Evolutionary conservation across 2,888 invertebrate genomes (phyloP).

Genomic region (Platycheirus albimanus): DNA sequence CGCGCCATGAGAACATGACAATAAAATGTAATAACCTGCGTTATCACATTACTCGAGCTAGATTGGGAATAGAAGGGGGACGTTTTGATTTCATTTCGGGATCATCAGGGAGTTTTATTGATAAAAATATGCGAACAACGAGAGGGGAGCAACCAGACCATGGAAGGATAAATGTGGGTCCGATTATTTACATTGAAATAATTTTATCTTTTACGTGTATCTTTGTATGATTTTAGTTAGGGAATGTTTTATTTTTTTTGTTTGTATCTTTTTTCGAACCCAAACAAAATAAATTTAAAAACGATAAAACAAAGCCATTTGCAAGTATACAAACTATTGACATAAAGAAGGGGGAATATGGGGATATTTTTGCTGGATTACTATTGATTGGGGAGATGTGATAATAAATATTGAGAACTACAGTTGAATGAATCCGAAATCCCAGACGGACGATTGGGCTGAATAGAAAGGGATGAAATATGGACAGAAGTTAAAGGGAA

Average conservation of each 20-base stretch:
- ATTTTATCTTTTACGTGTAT: conserved; percentile 59
- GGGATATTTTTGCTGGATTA: neutral
- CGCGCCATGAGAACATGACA: conserved; percentile 66
- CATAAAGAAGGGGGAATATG: neutral
- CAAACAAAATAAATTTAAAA: conserved; percentile 13
- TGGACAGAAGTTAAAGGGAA: no score
- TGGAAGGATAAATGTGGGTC: conserved; percentile 48
- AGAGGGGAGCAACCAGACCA: neutral
- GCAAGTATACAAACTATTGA: conserved; percentile 4
- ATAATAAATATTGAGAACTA: no score
- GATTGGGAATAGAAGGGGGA: conserved; percentile 10
- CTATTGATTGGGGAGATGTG: neutral
- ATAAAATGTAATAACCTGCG: conserved; percentile 73
- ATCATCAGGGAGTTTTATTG: conserved; percentile 49
- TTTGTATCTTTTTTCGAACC: neutral
- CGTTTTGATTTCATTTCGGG: conserved; percentile 48
- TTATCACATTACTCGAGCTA: conserved; percentile 58
- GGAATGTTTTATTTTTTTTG: conserved; percentile 7
- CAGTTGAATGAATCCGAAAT: no score
- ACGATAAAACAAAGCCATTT: conserved; percentile 18
- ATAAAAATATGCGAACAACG: conserved; percentile 45
- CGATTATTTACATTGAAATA: conserved; percentile 57
- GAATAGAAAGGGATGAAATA: no score
- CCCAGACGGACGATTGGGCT: no score
- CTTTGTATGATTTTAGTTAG: no score